phyloP scores from a whole-genome alignment of 2,113 vertebrate genomes.

The Odocoileus virginianus region DNA sequence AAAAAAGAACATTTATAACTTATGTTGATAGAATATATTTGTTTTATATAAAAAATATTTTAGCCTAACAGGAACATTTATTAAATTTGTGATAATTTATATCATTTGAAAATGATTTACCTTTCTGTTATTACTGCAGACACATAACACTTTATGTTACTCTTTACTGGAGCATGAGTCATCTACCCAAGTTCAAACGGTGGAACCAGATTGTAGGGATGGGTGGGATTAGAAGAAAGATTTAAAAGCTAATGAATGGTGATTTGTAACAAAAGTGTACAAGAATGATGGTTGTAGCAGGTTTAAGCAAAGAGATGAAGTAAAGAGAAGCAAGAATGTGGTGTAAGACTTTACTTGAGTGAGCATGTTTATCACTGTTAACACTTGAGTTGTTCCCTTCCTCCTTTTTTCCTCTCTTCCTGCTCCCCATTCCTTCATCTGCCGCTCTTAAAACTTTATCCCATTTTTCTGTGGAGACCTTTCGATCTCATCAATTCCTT shows the following conservation, averaged over 20 bases:
- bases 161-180: background rate
- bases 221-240: constrained; percentile 13
- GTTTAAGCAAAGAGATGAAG: background rate
- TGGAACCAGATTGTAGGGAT: background rate
- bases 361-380: background rate
- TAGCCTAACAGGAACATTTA: background rate
- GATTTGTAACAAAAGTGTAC: background rate
- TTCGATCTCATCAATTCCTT: background rate
- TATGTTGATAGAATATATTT: background rate
- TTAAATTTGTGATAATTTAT: background rate
- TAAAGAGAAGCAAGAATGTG: background rate
- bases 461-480: background rate
- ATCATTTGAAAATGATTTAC: background rate
- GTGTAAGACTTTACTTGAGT: background rate
- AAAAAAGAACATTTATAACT: constrained; percentile 7
- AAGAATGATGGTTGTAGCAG: background rate
- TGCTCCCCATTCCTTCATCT: background rate
- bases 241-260: background rate
- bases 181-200: background rate
- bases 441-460: background rate
- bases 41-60: constrained; percentile 22
- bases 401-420: background rate
- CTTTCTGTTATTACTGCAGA: background rate
- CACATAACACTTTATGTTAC: background rate
- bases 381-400: background rate